Evolutionary conservation across 2,113 vertebrate species (phyloP), one percentile per base, ranked within the genome.

Genomic region (Micromys minutus): DNA sequence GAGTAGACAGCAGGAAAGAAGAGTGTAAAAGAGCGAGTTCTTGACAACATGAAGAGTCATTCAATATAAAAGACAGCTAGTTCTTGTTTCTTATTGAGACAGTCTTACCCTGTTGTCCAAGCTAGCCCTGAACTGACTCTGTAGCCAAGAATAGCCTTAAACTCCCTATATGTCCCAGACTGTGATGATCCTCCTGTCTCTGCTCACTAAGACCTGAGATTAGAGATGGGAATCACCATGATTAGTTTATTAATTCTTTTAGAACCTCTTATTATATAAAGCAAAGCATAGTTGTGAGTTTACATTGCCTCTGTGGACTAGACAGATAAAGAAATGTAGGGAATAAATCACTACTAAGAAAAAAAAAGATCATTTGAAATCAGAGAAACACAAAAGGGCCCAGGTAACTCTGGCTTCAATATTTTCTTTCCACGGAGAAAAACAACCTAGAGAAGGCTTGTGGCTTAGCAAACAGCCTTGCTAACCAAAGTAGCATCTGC

Each of bases 291-390:
- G 22, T 69, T 67, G 1, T 39, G 83, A 80, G 61, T 95, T 94
- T 77, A 61, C 65, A 67, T 42, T 86, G 45, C 52, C 29, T 77
- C 80, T 63, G 34, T 92, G 57, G 13, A 92, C 42, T 90, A n/a
- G 69, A 59, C 55, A 42, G 42, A 19, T 79, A 34, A 31, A 55
- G 8, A 80, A 72, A 55, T 88, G 22, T 2, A 86, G 47, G 83
- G 21, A 67, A 67, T 67, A 26, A 67, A 67, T 67, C 65, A 67
- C 65, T 36, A 84, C 24, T 24, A 89, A 94, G 24, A 29, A 97
- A 85, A 57, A n/a, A 81, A 24, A 90, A 94, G 93, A 39, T 77
- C 55, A n/a, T 52, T 95, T 88, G 47, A 80, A 92, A 42, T 61
- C 34, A 79, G 42, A 79, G 34, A 83, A 90, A 79, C 88, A 80